Evolutionary conservation across 2,113 vertebrate genomes (phyloP).

Genomic region (Hydrolagus affinis): DNA sequence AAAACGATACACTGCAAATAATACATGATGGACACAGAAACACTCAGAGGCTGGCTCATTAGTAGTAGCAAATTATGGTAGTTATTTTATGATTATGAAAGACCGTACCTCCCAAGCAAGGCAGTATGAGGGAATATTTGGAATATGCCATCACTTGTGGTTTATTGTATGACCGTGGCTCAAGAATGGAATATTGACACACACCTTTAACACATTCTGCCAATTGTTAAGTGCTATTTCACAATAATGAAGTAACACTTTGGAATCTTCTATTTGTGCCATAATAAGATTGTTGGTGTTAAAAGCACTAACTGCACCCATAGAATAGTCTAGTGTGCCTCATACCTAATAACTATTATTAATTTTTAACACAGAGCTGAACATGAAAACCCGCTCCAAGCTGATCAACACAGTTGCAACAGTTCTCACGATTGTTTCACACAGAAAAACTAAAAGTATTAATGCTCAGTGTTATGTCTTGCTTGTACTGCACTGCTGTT

Average conservation of each 20-base stretch:
- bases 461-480: not conserved
- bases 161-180: not conserved
- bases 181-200: not conserved
- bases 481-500: too few relatives aligned
- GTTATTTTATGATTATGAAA: not conserved
- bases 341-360: constrained; percentile 17
- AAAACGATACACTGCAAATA: not conserved
- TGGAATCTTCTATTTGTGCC: not conserved
- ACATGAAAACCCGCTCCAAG: not conserved
- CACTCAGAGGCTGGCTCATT: not conserved
- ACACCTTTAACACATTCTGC: constrained; percentile 6
- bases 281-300: constrained; percentile 14
- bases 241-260: not conserved
- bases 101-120: not conserved
- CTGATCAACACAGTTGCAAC: not conserved
- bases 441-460: not conserved
- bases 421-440: not conserved
- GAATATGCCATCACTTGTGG: not conserved
- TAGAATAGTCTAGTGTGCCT: constrained; percentile 4
- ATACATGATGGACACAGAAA: not conserved
- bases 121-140: not conserved
- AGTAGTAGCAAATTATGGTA: not conserved
- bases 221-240: constrained; percentile 9
- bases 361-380: not conserved
- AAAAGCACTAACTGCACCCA: not conserved